Evolutionary conservation across 2,797 vertebrate species (phyloP), one percentile per base, ranked within the genome.

Genomic region (Ctenopoma kingsleyae): DNA sequence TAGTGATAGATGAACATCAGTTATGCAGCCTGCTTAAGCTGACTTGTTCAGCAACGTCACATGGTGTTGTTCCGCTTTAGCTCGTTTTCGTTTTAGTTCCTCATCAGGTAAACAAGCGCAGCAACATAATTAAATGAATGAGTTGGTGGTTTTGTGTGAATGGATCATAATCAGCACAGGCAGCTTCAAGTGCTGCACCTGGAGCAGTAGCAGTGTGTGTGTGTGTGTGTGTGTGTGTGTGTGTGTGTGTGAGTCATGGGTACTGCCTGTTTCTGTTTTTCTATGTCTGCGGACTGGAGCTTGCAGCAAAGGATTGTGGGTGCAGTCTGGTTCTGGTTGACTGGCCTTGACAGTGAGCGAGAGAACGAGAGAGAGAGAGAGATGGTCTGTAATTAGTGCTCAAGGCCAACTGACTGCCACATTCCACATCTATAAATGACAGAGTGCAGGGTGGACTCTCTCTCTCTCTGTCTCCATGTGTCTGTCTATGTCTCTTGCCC

Each of bases 341-440:
- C 82, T 91, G 78, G 83, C 75, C 68, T 54, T 71, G 74, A 72
- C 57, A 67, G 54, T 30, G 57, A 69, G 57, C n/a, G 20, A 55
- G 35, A 36, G 49, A 52, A 48, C 41, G 23, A 55, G 44, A 54
- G 22, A 52, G 35, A 51, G 48, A 17, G 41, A 67, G 61, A 49
- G 65, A 57, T n/a, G 10, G 80, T 62, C 87, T 93, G 86, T 92
- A 92, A 92, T 94, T 91, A 91, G 81, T 75, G 82, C 85, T 82
- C 56, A 50, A 67, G 80, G 80, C 84, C 70, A 50, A 66, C 56
- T 51, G 70, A 56, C 82, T 88, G 88, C 89, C 79, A 84, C 90
- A 89, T 90, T 91, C 88, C 86, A 83, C 83, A 86, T 91, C 87
- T 83, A 79, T 84, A 91, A 91, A 92, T 91, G 89, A 91, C 89